Base-by-base conservation (phyloP, 2,888 invertebrate genomes). In the Campoletis raptor region DNA sequence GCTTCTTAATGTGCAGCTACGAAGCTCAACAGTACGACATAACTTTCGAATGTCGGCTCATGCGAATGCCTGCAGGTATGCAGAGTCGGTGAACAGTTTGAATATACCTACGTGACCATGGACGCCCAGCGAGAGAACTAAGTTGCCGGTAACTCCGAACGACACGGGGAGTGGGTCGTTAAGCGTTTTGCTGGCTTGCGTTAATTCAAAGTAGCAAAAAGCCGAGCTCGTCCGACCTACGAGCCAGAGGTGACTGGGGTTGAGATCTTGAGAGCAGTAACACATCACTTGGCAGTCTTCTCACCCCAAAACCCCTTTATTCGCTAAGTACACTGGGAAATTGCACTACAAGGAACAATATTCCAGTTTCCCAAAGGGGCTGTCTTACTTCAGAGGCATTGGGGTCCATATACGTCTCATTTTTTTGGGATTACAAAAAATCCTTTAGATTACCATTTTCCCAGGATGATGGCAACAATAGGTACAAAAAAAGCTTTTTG, bases 121-220 rank as follows among this genome's bases (percentile, higher is more conserved):
- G 54, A 69, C 45, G 42, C 73, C 18, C 77, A 77, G 54, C 67
- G 42, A n/a, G 40, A 77, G 64, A 78, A 84, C 73, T 78, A 73
- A 45, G 86, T 73, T 78, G 67, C 69, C 72, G 61, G 81, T 69
- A 77, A 78, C 67, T 61, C 15, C 78, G 52, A 69, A 74, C 69
- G 40, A 69, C 69, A 36, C 73, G 15, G 52, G 66, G 78, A 54
- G 73, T 78, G 40, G 83, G 81, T 74, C 78, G 84, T 86, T 86
- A 78, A 84, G 73, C 86, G 81, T 84, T 86, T 86, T 86, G 81
- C 81, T 37, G 73, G 74, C 67, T 72, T 64, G 52, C 83, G 86
- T 84, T 86, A 84, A 86, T 86, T 84, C 86, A 77, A 36, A 42
- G 69, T 42, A 74, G 86, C 81, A 86, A 86, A 86, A 84, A 86